Evolutionary conservation across 2,888 invertebrate genomes (phyloP).

Genomic region (Beris chalybata): DNA sequence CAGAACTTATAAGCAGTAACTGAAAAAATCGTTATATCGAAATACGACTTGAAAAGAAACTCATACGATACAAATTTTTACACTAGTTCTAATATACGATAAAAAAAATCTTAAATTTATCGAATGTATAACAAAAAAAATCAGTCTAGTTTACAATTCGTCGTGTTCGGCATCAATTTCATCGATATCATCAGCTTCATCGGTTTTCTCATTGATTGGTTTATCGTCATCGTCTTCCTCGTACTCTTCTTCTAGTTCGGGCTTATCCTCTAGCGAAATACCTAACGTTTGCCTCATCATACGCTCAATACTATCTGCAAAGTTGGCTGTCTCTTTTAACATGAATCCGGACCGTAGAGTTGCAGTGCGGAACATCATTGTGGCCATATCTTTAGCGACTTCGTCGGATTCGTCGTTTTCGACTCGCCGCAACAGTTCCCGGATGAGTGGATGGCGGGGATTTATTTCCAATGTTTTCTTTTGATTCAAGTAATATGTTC

Average conservation of each 20-base stretch:
- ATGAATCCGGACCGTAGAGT: constrained; percentile 93
- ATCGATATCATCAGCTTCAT: constrained; percentile 53
- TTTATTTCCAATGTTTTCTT: constrained; percentile 98
- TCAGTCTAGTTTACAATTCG: constrained; percentile 59
- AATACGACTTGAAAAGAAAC: too few relatives aligned
- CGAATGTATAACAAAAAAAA: constrained; percentile 10
- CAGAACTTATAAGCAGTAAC: too few relatives aligned
- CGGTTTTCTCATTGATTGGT: constrained; percentile 57
- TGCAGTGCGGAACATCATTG: constrained; percentile 89
- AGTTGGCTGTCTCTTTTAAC: constrained; percentile 81
- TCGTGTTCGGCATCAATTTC: constrained; percentile 60
- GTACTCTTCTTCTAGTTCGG: constrained; percentile 55
- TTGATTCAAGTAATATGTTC: constrained; percentile 83
- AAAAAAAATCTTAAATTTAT: background rate
- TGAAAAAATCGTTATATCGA: too few relatives aligned
- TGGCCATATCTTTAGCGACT: constrained; percentile 79
- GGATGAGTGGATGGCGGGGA: constrained; percentile 93
- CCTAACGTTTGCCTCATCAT: constrained; percentile 84
- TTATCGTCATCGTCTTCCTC: constrained; percentile 55
- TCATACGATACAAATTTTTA: background rate
- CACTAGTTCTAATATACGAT: background rate
- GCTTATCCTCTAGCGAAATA: constrained; percentile 72
- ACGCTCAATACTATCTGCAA: constrained; percentile 86
- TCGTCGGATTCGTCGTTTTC: constrained; percentile 75
- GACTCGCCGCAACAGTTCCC: constrained; percentile 84